Base-by-base conservation (phyloP, 2,113 vertebrate species). In the Cheilinus undulatus region DNA sequence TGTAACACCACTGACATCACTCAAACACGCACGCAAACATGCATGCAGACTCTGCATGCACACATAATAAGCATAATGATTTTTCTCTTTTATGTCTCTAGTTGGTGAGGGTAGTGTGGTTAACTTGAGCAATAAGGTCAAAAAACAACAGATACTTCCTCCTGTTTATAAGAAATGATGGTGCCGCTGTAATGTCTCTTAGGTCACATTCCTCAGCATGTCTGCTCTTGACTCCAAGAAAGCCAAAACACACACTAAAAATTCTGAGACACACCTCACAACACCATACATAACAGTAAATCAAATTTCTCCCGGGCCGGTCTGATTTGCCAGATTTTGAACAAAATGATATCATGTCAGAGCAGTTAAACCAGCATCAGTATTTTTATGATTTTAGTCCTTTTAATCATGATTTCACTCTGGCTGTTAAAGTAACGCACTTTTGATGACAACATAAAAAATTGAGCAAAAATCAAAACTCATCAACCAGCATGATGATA, bases 181-280 rank as follows among this genome's bases (percentile, higher is more conserved):
- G 63, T 59, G 61, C 49, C 15, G 58, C 26, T 58, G 54, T 54
- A 57, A 75, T 67, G 59, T 70, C 38, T 86, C 52, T 46, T 62
- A 15, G 65, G 71, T 51, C 34, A 58, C 89, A 93, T 93, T 93
- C 90, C 91, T 79, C 46, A 70, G 88, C 92, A 62, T 88, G 92
- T 85, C 88, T 69, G 88, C 43, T 86, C 92, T 87, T 90, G 92
- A 92, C n/a, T 59, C 51, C 32, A 73, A 28, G 66, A 56, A 73
- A 80, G 52, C 24, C 69, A 71, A 57, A 73, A 64, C 71, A 84
- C 49, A 45, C 17, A 9, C 59, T 66, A 32, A 3, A 27, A 54
- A 46, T 27, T 59, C 43, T 46, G 38, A 52, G 69, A 61, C 86
- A 86, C 74, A 76, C 80, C 90, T 78, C 58, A 15, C 15, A 0